A percentile compares a stretch with the other conserved stretches of the same genome.
Evolutionary conservation across 2,113 vertebrate genomes (phyloP).

Genomic region (Corythornis madagascariensis): DNA sequence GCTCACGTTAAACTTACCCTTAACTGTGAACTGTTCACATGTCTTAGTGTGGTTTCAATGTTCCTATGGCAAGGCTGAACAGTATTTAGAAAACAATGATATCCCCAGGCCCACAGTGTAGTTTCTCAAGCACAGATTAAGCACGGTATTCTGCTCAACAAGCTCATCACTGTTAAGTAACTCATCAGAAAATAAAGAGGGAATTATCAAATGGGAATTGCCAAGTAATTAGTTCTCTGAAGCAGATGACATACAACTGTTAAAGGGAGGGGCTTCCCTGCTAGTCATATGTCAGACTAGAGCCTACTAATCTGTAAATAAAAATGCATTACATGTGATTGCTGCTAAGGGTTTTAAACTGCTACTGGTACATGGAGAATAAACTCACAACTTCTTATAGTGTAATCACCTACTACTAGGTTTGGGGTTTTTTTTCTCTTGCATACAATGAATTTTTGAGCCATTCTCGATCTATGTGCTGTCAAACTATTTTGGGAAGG

Average conservation of each 20-base stretch:
- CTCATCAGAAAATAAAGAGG: constrained; percentile 83
- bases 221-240: constrained; percentile 83
- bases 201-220: constrained; percentile 84
- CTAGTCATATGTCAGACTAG: constrained; percentile 75
- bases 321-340: constrained; percentile 64
- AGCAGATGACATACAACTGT: constrained; percentile 81
- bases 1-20: not conserved
- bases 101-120: constrained; percentile 38
- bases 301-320: constrained; percentile 78
- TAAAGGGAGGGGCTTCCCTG: constrained; percentile 71
- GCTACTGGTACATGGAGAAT: not conserved
- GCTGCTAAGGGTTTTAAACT: constrained; percentile 31
- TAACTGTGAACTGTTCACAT: constrained; percentile 59
- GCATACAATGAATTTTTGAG: not conserved
- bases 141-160: constrained; percentile 69
- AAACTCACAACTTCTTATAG: not conserved
- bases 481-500: not conserved
- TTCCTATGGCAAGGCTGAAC: constrained; percentile 61
- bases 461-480: not conserved
- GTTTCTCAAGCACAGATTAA: constrained; percentile 71
- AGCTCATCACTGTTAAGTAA: constrained; percentile 82
- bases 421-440: not conserved
- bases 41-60: constrained; percentile 57
- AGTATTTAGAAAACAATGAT: constrained; percentile 52
- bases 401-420: not conserved